These are phyloP conservation scores for Urocitellus parryii DNA, from an alignment of 2,113 vertebrate species.

Conservation along the genomic window DNA sequence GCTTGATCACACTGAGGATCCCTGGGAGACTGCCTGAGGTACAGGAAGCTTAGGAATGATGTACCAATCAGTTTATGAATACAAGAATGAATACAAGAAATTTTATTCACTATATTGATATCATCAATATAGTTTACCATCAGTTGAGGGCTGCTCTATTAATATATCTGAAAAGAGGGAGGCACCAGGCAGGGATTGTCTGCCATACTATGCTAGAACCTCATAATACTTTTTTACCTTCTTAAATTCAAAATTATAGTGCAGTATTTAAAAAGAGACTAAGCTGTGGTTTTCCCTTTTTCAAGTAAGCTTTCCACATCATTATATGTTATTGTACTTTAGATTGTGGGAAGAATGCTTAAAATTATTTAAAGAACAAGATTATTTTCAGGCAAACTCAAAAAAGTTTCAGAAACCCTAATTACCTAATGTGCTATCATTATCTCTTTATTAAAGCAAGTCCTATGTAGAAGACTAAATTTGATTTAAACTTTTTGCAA, in stretches of 20 bases:
- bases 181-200: neutral
- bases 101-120: too few relatives aligned
- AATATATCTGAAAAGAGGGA: neutral
- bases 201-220: neutral
- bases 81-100: too few relatives aligned
- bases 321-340: neutral
- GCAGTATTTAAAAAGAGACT: neutral
- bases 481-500: neutral
- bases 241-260: slow-evolving; percentile 43
- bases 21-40: neutral
- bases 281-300: neutral
- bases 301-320: neutral
- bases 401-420: slow-evolving; percentile 35
- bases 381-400: slow-evolving; percentile 40
- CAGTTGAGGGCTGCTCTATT: neutral
- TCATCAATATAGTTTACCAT: too few relatives aligned
- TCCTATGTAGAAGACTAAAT: neutral
- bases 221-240: neutral
- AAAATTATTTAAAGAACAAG: slow-evolving; percentile 16
- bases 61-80: neutral
- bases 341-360: slow-evolving; percentile 31
- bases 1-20: neutral
- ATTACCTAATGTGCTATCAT: slow-evolving; percentile 8
- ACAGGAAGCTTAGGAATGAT: neutral
- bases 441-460: slow-evolving; percentile 42